phyloP scores from a whole-genome alignment of 2,113 vertebrate species.

The Condylura cristata region DNA sequence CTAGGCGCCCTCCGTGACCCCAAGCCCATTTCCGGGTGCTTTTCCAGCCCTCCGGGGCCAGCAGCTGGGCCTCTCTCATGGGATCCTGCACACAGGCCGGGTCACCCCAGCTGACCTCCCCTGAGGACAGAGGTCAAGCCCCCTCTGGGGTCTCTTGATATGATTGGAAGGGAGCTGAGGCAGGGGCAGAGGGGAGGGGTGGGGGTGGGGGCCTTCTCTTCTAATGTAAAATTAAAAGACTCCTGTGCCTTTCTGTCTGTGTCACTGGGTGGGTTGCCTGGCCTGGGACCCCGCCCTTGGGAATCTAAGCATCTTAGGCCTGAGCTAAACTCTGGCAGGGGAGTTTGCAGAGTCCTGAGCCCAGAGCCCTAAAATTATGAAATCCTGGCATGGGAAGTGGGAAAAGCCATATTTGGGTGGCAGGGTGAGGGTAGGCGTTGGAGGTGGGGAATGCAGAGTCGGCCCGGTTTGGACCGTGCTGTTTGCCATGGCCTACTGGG shows the following conservation, averaged over 20 bases:
- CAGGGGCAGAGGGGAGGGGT: neutral
- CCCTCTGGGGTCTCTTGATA: constrained; percentile 67
- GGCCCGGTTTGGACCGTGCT: neutral
- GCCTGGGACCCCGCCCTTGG: neutral
- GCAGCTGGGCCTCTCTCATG: constrained; percentile 86
- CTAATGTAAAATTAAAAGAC: constrained; percentile 82
- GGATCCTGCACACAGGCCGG: constrained; percentile 71
- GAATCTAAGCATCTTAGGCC: neutral
- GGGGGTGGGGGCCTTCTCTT: constrained; percentile 46
- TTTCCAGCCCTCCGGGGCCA: constrained; percentile 75
- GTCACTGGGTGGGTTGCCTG: neutral
- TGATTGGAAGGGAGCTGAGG: constrained; percentile 72
- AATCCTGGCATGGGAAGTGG: neutral
- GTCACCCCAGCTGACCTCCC: constrained; percentile 78
- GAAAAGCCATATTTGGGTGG: neutral
- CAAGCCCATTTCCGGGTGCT: constrained; percentile 65
- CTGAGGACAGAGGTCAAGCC: constrained; percentile 81
- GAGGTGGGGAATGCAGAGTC: neutral
- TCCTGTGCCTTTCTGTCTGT: neutral
- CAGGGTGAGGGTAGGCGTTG: neutral
- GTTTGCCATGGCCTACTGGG: neutral
- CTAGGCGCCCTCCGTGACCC: constrained; percentile 67
- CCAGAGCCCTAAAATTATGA: neutral
- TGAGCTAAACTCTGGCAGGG: neutral
- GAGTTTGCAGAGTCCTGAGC: neutral